phyloP scores from a whole-genome alignment of 35 echinoderm and acorn worm species.

The Ophioderma brevispina region DNA sequence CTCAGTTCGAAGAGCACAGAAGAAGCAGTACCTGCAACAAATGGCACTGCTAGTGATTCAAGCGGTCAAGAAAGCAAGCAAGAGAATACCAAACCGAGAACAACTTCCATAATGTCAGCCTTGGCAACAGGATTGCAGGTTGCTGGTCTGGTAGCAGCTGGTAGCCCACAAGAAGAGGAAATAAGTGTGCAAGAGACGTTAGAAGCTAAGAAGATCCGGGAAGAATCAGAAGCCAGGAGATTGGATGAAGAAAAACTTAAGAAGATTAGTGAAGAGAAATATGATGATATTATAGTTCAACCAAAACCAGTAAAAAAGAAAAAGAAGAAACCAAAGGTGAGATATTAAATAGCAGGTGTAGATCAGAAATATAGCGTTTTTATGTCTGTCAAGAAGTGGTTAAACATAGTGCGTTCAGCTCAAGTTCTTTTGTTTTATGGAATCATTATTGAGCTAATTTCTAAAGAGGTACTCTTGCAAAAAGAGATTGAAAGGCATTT shows the following conservation, averaged over 20 bases:
- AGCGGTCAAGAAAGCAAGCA: neutral
- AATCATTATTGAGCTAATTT: too few species aligned
- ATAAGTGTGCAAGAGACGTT: neutral
- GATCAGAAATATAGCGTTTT: too few species aligned
- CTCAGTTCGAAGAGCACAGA: too few species aligned
- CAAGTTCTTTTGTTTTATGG: too few species aligned
- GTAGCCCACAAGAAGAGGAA: neutral
- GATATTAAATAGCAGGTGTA: too few species aligned
- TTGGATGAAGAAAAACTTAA: constrained; percentile 49
- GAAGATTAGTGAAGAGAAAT: constrained; percentile 57
- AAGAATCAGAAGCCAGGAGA: neutral
- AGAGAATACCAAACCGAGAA: neutral
- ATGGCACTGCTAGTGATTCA: neutral
- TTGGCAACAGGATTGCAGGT: neutral
- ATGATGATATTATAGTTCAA: constrained; percentile 82
- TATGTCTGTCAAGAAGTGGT: too few species aligned
- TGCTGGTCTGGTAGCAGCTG: neutral
- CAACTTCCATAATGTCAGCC: neutral
- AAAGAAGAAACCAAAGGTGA: constrained; percentile 66
- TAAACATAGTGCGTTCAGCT: too few species aligned
- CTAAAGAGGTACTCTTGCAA: too few species aligned
- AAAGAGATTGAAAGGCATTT: too few species aligned
- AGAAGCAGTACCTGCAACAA: neutral
- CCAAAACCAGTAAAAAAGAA: constrained; percentile 79
- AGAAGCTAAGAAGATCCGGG: neutral